These are phyloP conservation scores for Columba janthina DNA, from an alignment of 2,113 vertebrate species.

Conservation along the genomic window DNA sequence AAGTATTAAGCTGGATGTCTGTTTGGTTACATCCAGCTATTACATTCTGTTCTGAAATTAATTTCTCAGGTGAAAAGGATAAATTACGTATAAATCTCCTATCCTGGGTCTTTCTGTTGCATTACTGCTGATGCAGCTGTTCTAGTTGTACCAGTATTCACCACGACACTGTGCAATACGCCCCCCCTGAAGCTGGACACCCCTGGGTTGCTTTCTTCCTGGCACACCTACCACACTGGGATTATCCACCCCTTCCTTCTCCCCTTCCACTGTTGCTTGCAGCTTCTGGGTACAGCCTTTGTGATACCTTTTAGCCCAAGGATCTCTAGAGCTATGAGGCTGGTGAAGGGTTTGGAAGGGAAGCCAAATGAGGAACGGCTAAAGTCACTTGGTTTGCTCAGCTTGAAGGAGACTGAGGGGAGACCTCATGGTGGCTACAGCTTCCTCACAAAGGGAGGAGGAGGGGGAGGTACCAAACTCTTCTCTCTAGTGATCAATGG, in stretches of 20 bases:
- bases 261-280: background rate
- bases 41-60: constrained; percentile 6
- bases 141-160: background rate
- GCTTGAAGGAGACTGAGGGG: no score
- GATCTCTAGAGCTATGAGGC: background rate
- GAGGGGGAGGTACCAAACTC: no score
- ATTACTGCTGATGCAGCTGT: background rate
- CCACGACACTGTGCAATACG: accelerated
- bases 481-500: no score
- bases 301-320: background rate
- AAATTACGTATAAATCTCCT: background rate
- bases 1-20: background rate
- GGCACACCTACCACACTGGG: background rate
- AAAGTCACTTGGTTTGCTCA: no score
- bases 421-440: no score
- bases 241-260: background rate
- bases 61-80: constrained; percentile 10
- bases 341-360: no score
- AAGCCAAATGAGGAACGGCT: no score
- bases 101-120: background rate
- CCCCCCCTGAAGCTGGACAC: background rate
- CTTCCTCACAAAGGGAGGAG: no score
- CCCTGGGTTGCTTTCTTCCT: background rate
- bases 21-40: background rate
- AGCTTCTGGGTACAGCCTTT: background rate